Percentiles rank a stretch among this genome's conserved stretches.
Evolutionary conservation across 2,113 vertebrate species (phyloP).

Genomic region (Stegastes partitus): DNA sequence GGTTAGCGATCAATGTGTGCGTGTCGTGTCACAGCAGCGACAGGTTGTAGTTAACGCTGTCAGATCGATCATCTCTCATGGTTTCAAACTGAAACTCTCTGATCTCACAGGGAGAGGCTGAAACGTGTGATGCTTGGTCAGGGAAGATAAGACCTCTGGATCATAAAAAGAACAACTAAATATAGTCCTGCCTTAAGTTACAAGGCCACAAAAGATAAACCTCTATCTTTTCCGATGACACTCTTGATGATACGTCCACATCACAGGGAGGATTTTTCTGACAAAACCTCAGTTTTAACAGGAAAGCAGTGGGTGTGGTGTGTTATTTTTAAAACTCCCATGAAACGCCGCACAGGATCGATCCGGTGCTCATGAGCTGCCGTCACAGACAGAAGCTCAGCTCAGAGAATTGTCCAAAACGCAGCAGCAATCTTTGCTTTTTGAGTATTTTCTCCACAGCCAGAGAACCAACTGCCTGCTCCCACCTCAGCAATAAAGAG

Average conservation of each 20-base stretch:
- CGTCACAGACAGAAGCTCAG: neutral
- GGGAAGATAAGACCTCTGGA: neutral
- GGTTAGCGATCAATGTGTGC: neutral
- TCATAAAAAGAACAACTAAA: conserved; percentile 2
- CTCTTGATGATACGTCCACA: neutral
- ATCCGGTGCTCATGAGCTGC: neutral
- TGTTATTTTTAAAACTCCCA: conserved; percentile 15
- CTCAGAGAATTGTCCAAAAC: neutral
- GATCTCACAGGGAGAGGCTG: neutral
- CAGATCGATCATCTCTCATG: neutral
- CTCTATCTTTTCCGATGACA: neutral
- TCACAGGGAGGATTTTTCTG: conserved; percentile 9
- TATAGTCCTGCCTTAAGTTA: neutral
- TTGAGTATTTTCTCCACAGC: too few relatives aligned
- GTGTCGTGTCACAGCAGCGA: neutral
- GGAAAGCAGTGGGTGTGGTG: conserved; percentile 21
- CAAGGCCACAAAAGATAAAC: conserved; percentile 5
- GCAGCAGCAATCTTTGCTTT: too few relatives aligned
- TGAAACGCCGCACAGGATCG: conserved; percentile 4
- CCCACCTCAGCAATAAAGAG: too few relatives aligned
- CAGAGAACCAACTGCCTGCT: too few relatives aligned
- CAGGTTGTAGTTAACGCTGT: neutral
- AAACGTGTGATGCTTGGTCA: neutral
- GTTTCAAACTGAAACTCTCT: neutral
- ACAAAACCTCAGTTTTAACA: conserved; percentile 7